Evolutionary conservation across 1,140 invertebrate genomes (phyloP).

Genomic region (Carcinoscorpius rotundicauda): DNA sequence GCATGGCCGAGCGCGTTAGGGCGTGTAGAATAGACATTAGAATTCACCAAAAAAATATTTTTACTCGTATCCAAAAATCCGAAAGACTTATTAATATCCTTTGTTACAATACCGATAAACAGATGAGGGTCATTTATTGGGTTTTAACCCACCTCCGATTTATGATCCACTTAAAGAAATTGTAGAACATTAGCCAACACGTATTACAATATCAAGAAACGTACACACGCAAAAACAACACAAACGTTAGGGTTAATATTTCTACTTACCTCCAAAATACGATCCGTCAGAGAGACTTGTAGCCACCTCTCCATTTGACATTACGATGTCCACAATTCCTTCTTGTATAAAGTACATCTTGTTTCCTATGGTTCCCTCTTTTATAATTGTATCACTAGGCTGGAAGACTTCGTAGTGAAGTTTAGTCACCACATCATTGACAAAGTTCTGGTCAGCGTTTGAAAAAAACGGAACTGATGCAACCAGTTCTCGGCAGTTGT

Average conservation of each 20-base stretch:
- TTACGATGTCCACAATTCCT: slow-evolving; percentile 95
- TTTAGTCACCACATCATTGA: slow-evolving; percentile 95
- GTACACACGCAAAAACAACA: too few species aligned
- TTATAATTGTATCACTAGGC: slow-evolving; percentile 95
- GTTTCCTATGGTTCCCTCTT: slow-evolving; percentile 53
- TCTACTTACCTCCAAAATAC: slow-evolving; percentile 68
- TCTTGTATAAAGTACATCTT: slow-evolving; percentile 99
- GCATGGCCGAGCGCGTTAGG: too few species aligned
- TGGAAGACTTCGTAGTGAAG: slow-evolving; percentile 98
- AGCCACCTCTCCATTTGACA: slow-evolving; percentile 93
- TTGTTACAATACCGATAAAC: too few species aligned
- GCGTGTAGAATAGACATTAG: too few species aligned
- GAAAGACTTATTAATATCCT: too few species aligned
- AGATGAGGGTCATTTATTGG: too few species aligned
- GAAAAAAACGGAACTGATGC: slow-evolving; percentile 97
- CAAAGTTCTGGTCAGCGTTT: slow-evolving; percentile 95
- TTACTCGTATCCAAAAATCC: too few species aligned
- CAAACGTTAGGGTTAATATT: slow-evolving; percentile 15
- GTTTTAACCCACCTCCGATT: too few species aligned
- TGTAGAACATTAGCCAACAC: too few species aligned
- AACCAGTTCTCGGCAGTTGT: slow-evolving; percentile 94
- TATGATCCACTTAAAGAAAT: too few species aligned
- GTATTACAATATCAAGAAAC: too few species aligned
- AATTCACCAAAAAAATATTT: too few species aligned
- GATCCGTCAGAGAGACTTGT: slow-evolving; percentile 96